phyloP scores from a whole-genome alignment of 2,888 invertebrate species.

The Nesidiocoris tenuis region DNA sequence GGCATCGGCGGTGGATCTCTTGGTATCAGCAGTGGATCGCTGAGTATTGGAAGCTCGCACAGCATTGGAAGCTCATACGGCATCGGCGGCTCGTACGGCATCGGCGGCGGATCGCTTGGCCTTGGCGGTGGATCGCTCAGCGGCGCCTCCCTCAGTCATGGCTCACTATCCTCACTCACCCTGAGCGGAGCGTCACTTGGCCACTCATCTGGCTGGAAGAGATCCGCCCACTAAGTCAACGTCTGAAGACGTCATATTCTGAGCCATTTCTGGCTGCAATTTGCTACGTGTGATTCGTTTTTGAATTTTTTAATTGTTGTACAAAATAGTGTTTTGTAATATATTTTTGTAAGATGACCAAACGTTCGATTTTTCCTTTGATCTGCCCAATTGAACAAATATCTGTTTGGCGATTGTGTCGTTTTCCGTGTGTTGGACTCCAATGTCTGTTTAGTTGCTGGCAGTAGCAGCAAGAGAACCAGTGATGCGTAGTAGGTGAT shows the following conservation, averaged over 20 bases:
- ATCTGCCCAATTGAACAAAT: no score
- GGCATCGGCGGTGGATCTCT: constrained; percentile 12
- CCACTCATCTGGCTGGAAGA: constrained; percentile 29
- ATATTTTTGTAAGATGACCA: not conserved
- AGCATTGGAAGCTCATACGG: not conserved
- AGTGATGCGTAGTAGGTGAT: no score
- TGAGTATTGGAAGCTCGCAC: not conserved
- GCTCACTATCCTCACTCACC: not conserved
- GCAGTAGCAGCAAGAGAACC: no score
- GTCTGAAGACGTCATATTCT: not conserved
- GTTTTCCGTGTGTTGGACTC: no score
- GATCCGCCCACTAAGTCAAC: constrained; percentile 32
- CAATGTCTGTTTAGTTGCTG: no score
- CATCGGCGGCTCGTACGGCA: not conserved
- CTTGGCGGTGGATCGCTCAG: not conserved
- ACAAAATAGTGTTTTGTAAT: not conserved
- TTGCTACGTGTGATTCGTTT: not conserved
- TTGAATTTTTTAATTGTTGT: constrained; percentile 3
- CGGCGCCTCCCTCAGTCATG: constrained; percentile 8
- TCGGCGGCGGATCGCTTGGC: constrained; percentile 10
- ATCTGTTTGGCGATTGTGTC: no score
- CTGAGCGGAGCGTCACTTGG: not conserved
- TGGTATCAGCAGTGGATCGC: constrained; percentile 4
- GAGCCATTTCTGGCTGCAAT: not conserved
- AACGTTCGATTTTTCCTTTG: not conserved